phyloP scores from a whole-genome alignment of 1,140 invertebrate species.

The Drosophila pseudoobscura region DNA sequence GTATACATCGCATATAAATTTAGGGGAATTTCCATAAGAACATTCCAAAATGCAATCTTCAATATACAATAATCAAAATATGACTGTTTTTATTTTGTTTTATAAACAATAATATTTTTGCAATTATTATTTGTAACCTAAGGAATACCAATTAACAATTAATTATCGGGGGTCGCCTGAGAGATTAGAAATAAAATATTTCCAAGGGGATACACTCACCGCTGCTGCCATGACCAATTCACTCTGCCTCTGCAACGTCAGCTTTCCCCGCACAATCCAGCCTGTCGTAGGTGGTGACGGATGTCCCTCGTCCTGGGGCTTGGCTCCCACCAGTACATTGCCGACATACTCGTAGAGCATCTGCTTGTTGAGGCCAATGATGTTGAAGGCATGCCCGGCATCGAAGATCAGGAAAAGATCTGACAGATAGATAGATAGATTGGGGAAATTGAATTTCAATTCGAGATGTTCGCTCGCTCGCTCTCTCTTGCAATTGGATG shows the following conservation, averaged over 20 bases:
- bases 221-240: conserved; percentile 73
- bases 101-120: conserved; percentile 49
- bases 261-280: conserved; percentile 80
- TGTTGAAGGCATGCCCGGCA: conserved; percentile 72
- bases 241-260: conserved; percentile 75
- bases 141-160: neutral
- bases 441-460: conserved; percentile 50
- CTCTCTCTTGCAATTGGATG: conserved; percentile 38
- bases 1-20: neutral
- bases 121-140: neutral
- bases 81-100: neutral
- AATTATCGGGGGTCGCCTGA: conserved; percentile 5
- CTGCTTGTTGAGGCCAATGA: conserved; percentile 79
- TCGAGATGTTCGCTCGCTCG: neutral
- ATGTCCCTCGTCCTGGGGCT: conserved; percentile 74
- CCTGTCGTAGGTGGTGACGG: conserved; percentile 73
- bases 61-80: no score
- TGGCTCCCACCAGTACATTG: conserved; percentile 77
- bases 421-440: conserved; percentile 43
- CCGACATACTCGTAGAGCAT: conserved; percentile 82
- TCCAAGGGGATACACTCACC: conserved; percentile 51
- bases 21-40: neutral
- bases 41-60: no score
- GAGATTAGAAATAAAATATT: neutral
- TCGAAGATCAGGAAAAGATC: conserved; percentile 74